Evolutionary conservation across 2,113 vertebrate species (phyloP).

Genomic region (Verasper variegatus): DNA sequence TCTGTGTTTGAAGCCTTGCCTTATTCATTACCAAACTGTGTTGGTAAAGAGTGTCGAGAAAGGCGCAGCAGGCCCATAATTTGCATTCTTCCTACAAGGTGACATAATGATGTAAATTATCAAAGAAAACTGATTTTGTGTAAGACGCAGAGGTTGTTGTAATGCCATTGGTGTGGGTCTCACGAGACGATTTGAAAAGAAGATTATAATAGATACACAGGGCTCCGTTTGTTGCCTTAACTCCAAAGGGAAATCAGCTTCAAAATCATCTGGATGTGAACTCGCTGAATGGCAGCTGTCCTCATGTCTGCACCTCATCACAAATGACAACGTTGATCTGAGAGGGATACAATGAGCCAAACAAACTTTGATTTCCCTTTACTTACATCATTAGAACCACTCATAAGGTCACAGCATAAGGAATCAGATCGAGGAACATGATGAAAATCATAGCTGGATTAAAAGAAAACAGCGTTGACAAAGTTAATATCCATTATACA

Average conservation of each 20-base stretch:
- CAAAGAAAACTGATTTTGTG: conserved; percentile 75
- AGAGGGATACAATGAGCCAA: conserved; percentile 58
- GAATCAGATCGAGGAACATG: conserved; percentile 57
- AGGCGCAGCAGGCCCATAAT: conserved; percentile 71
- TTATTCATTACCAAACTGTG: conserved; percentile 76
- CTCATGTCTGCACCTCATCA: conserved; percentile 60
- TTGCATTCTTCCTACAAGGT: conserved; percentile 74
- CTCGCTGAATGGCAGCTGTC: conserved; percentile 76
- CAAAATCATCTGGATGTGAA: conserved; percentile 56
- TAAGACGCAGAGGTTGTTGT: conserved; percentile 56
- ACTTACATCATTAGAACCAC: conserved; percentile 70
- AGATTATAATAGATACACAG: conserved; percentile 69
- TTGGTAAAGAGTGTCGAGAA: conserved; percentile 72
- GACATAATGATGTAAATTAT: conserved; percentile 80
- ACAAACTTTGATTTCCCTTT: conserved; percentile 76
- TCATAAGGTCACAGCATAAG: conserved; percentile 64
- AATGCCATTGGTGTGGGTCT: conserved; percentile 68
- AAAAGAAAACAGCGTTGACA: conserved; percentile 72
- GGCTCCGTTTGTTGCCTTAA: conserved; percentile 69
- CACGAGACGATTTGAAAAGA: conserved; percentile 71
- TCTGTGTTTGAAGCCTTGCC: conserved; percentile 74
- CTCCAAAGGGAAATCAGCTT: conserved; percentile 73
- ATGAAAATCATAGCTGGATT: conserved; percentile 70
- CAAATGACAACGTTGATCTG: conserved; percentile 66
- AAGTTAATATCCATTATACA: conserved; percentile 91